These are phyloP conservation scores for Ennomos quercinarius DNA, from an alignment of 2,888 invertebrate genomes.

Conservation along the genomic window DNA sequence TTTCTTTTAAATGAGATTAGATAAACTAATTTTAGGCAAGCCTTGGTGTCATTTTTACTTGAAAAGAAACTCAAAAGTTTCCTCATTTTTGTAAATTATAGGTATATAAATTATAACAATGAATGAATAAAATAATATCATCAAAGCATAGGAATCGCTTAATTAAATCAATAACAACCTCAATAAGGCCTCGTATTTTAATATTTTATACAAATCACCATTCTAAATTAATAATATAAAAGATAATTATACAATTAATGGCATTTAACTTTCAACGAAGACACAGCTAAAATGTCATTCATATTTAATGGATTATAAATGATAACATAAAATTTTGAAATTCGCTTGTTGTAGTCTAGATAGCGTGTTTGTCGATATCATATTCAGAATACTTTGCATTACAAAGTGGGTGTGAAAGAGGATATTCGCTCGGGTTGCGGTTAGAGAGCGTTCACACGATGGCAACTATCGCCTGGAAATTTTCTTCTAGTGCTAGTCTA, in stretches of 20 bases:
- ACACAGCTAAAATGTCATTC: constrained; percentile 11
- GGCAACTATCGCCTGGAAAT: no score
- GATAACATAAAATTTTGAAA: constrained; percentile 16
- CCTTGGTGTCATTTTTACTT: no score
- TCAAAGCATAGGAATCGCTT: constrained; percentile 60
- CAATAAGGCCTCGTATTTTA: constrained; percentile 50
- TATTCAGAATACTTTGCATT: constrained; percentile 25
- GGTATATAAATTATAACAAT: constrained; percentile 9
- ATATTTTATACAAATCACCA: constrained; percentile 42
- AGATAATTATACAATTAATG: constrained; percentile 36
- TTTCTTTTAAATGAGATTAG: no score
- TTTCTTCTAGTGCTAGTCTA: no score
- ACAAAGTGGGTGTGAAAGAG: constrained; percentile 11
- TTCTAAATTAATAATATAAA: constrained; percentile 28
- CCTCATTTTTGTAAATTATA: constrained; percentile 1
- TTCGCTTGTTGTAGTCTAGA: constrained; percentile 4
- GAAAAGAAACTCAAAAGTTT: constrained; percentile 1
- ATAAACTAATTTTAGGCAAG: no score
- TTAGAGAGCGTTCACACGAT: no score
- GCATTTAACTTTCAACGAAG: constrained; percentile 30
- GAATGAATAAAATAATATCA: constrained; percentile 47
- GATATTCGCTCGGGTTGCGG: not conserved
- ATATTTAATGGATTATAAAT: constrained; percentile 21
- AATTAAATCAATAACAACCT: constrained; percentile 46
- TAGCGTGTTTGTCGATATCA: constrained; percentile 14